Conservation (phyloP, 1,140 invertebrate species). For the Heliothis virescens region DNA sequence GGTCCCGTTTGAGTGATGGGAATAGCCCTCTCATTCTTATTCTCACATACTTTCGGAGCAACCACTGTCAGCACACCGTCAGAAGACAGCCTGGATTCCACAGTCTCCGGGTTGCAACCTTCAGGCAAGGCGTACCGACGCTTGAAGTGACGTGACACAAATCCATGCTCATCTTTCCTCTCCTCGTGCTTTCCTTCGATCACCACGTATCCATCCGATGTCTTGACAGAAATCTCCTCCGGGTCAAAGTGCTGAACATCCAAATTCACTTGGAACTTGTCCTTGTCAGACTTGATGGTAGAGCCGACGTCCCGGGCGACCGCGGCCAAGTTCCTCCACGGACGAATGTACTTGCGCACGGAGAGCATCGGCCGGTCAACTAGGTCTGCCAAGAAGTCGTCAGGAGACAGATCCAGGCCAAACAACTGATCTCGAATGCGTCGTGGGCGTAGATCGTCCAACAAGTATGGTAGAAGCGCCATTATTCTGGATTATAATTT, state of each 20-base stretch:
- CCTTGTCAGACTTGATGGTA: constrained; percentile 75
- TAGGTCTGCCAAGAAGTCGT: constrained; percentile 71
- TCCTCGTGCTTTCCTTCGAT: constrained; percentile 93
- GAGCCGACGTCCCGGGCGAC: constrained; percentile 68
- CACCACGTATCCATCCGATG: constrained; percentile 89
- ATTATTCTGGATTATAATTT: constrained; percentile 51
- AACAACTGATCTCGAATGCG: constrained; percentile 69
- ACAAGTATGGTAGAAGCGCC: constrained; percentile 73
- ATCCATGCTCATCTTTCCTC: constrained; percentile 91
- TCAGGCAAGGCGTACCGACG: constrained; percentile 91
- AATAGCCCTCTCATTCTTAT: constrained; percentile 66
- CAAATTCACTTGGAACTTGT: constrained; percentile 89
- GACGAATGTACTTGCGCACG: constrained; percentile 62
- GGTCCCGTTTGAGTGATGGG: constrained; percentile 76
- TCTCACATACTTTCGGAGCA: constrained; percentile 83
- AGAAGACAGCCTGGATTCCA: constrained; percentile 90
- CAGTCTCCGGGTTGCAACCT: constrained; percentile 88
- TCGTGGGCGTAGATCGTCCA: constrained; percentile 71
- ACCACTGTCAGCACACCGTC: constrained; percentile 91
- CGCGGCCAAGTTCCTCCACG: constrained; percentile 70
- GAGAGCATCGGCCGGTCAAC: constrained; percentile 66
- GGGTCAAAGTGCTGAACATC: constrained; percentile 95
- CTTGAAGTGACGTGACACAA: constrained; percentile 90
- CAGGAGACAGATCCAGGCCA: constrained; percentile 65
- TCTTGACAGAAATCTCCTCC: constrained; percentile 94